Conservation (phyloP, 2,113 vertebrate species). For the Silurus meridionalis region DNA sequence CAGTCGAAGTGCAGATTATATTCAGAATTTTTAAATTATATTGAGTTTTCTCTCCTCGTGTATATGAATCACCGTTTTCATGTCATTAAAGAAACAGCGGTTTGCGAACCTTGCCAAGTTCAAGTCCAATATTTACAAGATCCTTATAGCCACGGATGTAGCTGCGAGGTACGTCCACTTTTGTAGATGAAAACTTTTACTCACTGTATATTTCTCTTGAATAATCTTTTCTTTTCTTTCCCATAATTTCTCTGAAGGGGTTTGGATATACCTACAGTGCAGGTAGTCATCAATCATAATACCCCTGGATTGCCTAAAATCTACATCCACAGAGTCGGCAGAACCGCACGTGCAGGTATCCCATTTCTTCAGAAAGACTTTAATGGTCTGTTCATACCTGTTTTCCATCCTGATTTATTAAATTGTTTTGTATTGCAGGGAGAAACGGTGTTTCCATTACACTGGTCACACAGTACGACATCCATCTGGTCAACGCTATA, state of each 20-base stretch:
- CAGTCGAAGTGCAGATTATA: background rate
- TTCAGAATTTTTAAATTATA: background rate
- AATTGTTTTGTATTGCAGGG: slow-evolving; percentile 68
- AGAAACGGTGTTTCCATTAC: slow-evolving; percentile 87
- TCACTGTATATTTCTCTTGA: background rate
- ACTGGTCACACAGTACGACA: slow-evolving; percentile 95
- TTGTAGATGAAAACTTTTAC: background rate
- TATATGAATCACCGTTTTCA: background rate
- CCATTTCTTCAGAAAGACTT: background rate
- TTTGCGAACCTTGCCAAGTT: slow-evolving; percentile 92
- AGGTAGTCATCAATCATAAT: slow-evolving; percentile 95
- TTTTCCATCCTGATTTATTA: background rate
- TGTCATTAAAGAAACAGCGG: slow-evolving; percentile 77
- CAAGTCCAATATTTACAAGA: slow-evolving; percentile 93
- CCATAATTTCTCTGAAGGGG: slow-evolving; percentile 70
- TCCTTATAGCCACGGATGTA: slow-evolving; percentile 92
- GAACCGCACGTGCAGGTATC: slow-evolving; percentile 90
- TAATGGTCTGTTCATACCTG: background rate
- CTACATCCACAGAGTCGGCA: slow-evolving; percentile 92
- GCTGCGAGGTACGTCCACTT: slow-evolving; percentile 80
- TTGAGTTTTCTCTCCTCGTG: background rate
- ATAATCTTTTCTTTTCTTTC: background rate
- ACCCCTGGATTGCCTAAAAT: slow-evolving; percentile 90
- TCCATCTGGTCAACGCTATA: slow-evolving; percentile 87
- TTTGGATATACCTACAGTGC: slow-evolving; percentile 91